Percentiles rank a stretch among this genome's conserved stretches.
Evolutionary conservation across 2,888 invertebrate genomes (phyloP).

Genomic region (Tetropium fuscum): DNA sequence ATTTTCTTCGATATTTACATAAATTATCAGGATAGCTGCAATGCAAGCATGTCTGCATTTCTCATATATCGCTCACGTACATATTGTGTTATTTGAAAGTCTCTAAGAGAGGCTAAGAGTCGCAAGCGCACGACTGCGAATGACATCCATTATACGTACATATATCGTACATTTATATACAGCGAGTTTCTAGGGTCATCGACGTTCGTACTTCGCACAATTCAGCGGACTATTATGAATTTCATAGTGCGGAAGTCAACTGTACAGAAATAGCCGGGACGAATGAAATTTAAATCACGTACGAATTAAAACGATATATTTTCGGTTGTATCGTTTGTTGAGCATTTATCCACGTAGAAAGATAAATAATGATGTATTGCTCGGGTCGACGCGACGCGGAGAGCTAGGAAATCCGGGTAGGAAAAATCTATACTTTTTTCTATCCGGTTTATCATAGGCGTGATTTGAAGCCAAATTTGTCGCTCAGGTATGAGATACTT

Average conservation of each 20-base stretch:
- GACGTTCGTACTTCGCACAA: constrained; percentile 1
- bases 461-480: no score
- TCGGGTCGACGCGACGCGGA: constrained; percentile 39
- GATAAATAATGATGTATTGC: constrained; percentile 60
- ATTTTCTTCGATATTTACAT: no score
- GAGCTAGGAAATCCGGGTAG: neutral
- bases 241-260: constrained; percentile 40
- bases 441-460: constrained; percentile 5
- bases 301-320: constrained; percentile 54
- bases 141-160: constrained; percentile 15
- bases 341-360: constrained; percentile 52
- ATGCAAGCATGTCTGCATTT: no score
- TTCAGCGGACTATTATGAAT: constrained; percentile 26
- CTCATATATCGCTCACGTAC: no score
- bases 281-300: constrained; percentile 56
- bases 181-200: neutral
- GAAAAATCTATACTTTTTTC: neutral
- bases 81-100: no score
- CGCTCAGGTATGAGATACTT: no score
- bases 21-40: no score
- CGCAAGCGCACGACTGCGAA: constrained; percentile 3
- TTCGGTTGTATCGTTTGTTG: constrained; percentile 52
- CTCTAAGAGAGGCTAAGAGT: no score
- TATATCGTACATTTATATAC: neutral
- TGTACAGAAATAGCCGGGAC: constrained; percentile 45